A percentile compares a stretch with the other conserved stretches of the same genome.
Conservation (phyloP, 2,113 vertebrate species). For the Erythrocercus mccallii region DNA sequence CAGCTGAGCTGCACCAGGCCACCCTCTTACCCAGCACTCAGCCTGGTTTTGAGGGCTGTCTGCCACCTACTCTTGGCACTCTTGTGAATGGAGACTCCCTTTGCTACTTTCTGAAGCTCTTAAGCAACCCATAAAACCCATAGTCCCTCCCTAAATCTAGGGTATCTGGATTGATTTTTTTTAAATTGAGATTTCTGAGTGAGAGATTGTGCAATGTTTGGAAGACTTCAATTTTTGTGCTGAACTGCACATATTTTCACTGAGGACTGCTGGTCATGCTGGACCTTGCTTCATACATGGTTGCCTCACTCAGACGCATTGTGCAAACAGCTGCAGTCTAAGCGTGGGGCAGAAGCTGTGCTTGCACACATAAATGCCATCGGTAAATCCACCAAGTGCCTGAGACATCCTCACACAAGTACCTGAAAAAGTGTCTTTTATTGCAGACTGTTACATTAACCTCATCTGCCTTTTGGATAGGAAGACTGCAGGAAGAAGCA, state of each 20-base stretch:
- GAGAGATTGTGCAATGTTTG: not conserved
- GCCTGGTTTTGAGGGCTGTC: not conserved
- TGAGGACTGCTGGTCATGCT: not conserved
- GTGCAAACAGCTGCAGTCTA: not conserved
- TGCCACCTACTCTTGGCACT: rapidly evolving
- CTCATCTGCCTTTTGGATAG: not conserved
- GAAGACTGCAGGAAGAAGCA: not conserved
- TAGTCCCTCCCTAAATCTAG: not conserved
- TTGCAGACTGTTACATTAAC: not conserved
- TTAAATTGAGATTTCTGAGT: not conserved
- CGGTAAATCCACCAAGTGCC: not conserved
- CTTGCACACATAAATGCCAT: not conserved
- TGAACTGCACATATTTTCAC: not conserved
- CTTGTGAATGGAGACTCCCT: not conserved
- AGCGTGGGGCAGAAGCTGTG: not conserved
- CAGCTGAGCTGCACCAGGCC: not conserved
- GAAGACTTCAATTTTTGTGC: not conserved
- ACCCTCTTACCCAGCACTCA: not conserved
- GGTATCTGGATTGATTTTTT: not conserved
- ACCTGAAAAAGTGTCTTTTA: not conserved
- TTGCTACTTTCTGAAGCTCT: not conserved
- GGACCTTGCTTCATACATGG: not conserved
- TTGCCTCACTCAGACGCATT: not conserved
- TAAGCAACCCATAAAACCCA: not conserved
- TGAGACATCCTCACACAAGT: not conserved